These are phyloP conservation scores for Eupeodes corollae DNA, from an alignment of 1,140 invertebrate genomes.

Conservation along the genomic window DNA sequence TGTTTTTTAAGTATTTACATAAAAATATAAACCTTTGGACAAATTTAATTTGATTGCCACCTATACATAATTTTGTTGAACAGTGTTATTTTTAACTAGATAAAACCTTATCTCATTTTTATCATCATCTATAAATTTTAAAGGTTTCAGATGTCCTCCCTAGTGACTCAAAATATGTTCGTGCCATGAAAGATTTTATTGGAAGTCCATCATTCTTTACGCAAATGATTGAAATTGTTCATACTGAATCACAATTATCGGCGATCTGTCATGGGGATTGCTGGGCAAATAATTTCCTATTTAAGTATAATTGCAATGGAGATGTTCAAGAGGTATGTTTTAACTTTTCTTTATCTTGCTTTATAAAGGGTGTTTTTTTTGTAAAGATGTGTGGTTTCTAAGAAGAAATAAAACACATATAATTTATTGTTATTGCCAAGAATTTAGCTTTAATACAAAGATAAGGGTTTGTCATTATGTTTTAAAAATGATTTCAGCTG, in stretches of 20 bases:
- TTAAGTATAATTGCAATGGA: constrained; percentile 42
- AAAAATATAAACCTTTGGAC: too few species aligned
- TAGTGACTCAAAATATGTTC: constrained; percentile 44
- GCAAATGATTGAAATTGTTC: constrained; percentile 52
- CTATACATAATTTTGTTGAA: too few species aligned
- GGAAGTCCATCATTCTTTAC: constrained; percentile 53
- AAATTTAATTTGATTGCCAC: too few species aligned
- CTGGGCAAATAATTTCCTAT: constrained; percentile 65
- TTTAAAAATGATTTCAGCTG: too few species aligned
- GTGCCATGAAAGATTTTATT: constrained; percentile 48
- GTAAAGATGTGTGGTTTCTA: background rate
- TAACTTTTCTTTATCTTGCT: too few species aligned
- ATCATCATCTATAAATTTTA: background rate
- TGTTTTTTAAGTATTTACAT: too few species aligned
- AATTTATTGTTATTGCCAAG: too few species aligned
- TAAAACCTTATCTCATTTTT: too few species aligned
- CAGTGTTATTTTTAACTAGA: too few species aligned
- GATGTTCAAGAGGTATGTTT: constrained; percentile 41
- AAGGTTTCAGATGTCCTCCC: constrained; percentile 43
- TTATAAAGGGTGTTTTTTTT: background rate
- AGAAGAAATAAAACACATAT: too few species aligned
- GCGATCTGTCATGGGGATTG: constrained; percentile 64
- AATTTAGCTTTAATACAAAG: too few species aligned
- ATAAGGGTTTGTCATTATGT: too few species aligned
- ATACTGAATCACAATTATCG: constrained; percentile 47